These are phyloP conservation scores for Todus mexicanus DNA, from an alignment of 2,797 vertebrate species.

Conservation along the genomic window DNA sequence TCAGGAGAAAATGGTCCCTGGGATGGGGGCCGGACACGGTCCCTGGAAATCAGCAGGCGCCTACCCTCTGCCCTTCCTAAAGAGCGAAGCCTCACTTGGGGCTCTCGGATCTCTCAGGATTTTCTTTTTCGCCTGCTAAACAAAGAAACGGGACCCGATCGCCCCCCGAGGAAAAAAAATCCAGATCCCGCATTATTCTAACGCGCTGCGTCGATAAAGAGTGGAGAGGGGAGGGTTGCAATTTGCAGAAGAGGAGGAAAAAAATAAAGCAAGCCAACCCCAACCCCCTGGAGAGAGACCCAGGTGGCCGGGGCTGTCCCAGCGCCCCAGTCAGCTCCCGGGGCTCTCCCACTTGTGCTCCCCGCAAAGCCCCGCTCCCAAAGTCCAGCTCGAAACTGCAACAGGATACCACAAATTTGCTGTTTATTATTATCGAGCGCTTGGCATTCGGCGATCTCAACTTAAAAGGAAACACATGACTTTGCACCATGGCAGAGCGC, in stretches of 20 bases:
- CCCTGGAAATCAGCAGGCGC: not conserved
- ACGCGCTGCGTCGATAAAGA: not conserved
- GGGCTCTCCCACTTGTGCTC: not conserved
- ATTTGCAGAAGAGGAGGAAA: not conserved
- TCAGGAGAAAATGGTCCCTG: conserved; percentile 3
- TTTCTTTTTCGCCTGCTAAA: not conserved
- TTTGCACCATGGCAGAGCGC: conserved; percentile 20
- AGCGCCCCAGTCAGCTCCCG: not conserved
- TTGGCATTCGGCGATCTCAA: conserved; percentile 46
- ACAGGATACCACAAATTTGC: conserved; percentile 56
- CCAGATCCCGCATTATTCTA: not conserved
- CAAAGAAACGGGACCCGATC: not conserved
- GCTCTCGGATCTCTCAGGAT: not conserved
- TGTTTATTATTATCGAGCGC: conserved; percentile 53
- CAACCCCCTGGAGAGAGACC: no score
- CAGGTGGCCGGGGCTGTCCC: not conserved
- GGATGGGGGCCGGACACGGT: not conserved
- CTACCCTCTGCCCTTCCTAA: conserved; percentile 1
- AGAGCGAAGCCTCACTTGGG: not conserved
- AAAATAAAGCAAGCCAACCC: no score
- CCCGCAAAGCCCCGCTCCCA: not conserved
- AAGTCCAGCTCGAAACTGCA: conserved; percentile 14
- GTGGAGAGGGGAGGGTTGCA: not conserved
- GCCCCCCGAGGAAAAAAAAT: not conserved
- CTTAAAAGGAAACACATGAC: conserved; percentile 71